Percentiles rank a stretch among this genome's conserved stretches.
Evolutionary conservation across 2,888 invertebrate species (phyloP).

Genomic region (Rotaria macrura): DNA sequence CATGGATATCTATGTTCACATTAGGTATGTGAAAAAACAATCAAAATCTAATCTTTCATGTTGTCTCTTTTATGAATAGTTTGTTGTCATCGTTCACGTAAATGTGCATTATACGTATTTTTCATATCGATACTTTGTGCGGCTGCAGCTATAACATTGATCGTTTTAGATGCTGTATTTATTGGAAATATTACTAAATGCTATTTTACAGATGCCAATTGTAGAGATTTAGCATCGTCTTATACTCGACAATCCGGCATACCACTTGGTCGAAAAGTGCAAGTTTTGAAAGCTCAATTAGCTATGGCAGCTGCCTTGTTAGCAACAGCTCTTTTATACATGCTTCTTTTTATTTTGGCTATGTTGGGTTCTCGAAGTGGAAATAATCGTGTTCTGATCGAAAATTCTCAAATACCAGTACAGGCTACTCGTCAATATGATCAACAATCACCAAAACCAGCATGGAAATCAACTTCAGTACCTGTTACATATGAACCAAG

Average conservation of each 20-base stretch:
- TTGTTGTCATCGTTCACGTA: constrained; percentile 11
- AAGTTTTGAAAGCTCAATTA: not conserved
- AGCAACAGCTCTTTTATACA: not conserved
- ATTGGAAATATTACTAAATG: not conserved
- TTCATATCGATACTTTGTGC: not conserved
- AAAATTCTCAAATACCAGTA: not conserved
- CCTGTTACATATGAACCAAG: constrained; percentile 3
- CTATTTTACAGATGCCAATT: not conserved
- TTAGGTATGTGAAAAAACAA: not conserved
- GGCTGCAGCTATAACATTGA: not conserved
- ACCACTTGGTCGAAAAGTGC: not conserved
- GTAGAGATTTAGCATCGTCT: not conserved
- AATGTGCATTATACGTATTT: not conserved
- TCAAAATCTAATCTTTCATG: not conserved
- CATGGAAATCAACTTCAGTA: not conserved
- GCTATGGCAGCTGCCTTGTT: not conserved
- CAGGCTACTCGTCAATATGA: not conserved
- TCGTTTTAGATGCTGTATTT: not conserved
- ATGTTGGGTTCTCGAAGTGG: not conserved
- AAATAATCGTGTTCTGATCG: not conserved
- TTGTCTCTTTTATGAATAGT: not conserved
- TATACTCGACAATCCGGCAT: not conserved
- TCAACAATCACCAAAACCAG: not conserved
- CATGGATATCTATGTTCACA: not conserved
- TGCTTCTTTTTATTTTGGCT: not conserved